Base-by-base conservation (phyloP, 2,113 vertebrate genomes). In the Muntiacus reevesi region DNA sequence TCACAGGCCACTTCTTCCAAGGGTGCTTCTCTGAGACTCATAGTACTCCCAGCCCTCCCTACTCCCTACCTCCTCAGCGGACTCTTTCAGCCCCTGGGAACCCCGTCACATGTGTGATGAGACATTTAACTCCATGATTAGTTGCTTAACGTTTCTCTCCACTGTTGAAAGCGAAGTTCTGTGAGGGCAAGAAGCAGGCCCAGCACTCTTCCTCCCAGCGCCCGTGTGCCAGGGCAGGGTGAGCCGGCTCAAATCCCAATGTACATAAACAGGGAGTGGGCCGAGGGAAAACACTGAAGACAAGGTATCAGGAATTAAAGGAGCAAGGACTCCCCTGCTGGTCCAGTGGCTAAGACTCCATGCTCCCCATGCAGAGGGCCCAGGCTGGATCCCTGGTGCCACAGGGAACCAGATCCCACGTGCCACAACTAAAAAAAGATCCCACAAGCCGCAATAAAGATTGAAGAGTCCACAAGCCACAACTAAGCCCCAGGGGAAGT, bases 191-290 rank as follows among this genome's bases (percentile, higher is more conserved):
- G 47, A 62, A 50, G 30, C 52, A 30, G 10, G 13, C 55, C 33
- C 28, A 5, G 11, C 11, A 15, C 19, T n/a, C 30, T 14, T 25
- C 55, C 19, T 36, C 28, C 76, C 60, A 74, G 36, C 19, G 52
- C n/a, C 78, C 11, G 0, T 15, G 9, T 2, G 0, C 55, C 45
- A 15, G 33, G 71, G 23, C n/a, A 11, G 5, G 27, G 25, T 25
- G 50, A 54, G 11, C 43, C 25, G 59, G 12, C 21, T 47, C 17
- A 15, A 81, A 93, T 43, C 33, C 76, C 3, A 0, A 40, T 28
- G n/a, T 1, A 0, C 45, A 30, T 7, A n/a, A 19, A 25, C 2
- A 3, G 33, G 40, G n/a, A 54, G 13, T 2, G 19, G 25, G 14
- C 27, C 23, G 6, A 95, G 67, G 45, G 54, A 33, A 67, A 81